Evolutionary conservation across 2,888 invertebrate species (phyloP).

Genomic region (Bhutanitis thaidina): DNA sequence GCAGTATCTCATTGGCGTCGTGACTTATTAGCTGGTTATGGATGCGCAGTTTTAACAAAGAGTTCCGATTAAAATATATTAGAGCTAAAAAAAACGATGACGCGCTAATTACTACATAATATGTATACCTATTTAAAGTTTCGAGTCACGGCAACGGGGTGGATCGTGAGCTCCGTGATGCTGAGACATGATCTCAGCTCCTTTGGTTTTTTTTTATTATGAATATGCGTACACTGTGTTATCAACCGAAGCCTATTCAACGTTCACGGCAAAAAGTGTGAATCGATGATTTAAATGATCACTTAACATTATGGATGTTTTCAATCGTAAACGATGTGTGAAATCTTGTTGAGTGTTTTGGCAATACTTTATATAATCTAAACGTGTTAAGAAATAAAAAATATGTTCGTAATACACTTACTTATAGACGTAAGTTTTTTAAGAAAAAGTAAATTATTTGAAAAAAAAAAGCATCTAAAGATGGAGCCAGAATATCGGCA

Average conservation of each 20-base stretch:
- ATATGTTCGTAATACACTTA: too few species aligned
- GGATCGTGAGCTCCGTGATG: conserved; percentile 30
- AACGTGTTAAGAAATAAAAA: too few species aligned
- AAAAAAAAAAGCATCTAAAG: too few species aligned
- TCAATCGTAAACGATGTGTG: conserved; percentile 15
- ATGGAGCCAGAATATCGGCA: too few species aligned
- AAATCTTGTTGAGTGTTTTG: conserved; percentile 8
- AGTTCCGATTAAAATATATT: conserved; percentile 29
- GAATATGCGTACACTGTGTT: conserved; percentile 27
- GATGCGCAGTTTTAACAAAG: conserved; percentile 16
- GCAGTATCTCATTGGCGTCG: not conserved
- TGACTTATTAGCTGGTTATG: not conserved
- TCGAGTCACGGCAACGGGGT: conserved; percentile 33
- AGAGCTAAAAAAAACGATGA: conserved; percentile 34
- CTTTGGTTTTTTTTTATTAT: conserved; percentile 35
- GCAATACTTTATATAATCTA: not conserved
- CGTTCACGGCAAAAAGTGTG: conserved; percentile 22
- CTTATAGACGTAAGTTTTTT: too few species aligned
- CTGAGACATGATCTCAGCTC: conserved; percentile 54
- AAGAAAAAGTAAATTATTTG: too few species aligned
- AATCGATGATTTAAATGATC: conserved; percentile 5
- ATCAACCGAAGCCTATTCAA: conserved; percentile 39
- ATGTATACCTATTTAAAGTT: conserved; percentile 27
- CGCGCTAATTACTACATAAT: conserved; percentile 39
- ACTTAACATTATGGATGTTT: conserved; percentile 8